A percentile compares a stretch with the other conserved stretches of the same genome.
These are phyloP conservation scores for Eurystomus glaucurus DNA, from an alignment of 2,797 vertebrate genomes.

Conservation along the genomic window DNA sequence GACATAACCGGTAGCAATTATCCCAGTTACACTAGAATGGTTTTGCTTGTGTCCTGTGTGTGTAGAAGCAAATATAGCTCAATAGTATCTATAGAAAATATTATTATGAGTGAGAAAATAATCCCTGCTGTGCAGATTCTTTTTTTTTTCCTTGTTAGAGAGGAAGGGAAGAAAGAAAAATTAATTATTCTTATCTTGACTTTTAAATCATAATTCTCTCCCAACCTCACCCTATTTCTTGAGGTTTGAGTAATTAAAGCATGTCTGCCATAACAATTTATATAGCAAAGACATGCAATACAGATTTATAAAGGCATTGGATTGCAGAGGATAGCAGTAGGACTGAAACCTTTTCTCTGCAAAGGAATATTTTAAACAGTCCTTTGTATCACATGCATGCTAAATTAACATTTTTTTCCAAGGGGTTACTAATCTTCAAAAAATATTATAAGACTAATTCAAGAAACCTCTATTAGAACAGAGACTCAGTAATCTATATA, in stretches of 20 bases:
- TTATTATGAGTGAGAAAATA: background rate
- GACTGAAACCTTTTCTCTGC: background rate
- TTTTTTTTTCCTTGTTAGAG: background rate
- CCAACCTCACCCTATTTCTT: background rate
- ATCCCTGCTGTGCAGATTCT: background rate
- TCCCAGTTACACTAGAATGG: background rate
- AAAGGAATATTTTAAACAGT: background rate
- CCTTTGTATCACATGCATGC: background rate
- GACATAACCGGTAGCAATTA: background rate
- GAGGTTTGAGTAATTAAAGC: background rate
- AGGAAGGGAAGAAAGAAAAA: background rate
- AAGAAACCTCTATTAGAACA: background rate
- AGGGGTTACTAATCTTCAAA: background rate
- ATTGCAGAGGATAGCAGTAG: background rate
- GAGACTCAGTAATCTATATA: background rate
- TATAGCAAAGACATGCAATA: background rate
- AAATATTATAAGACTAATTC: background rate
- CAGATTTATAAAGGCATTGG: background rate
- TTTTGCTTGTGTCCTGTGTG: background rate
- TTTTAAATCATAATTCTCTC: background rate
- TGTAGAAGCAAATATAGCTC: slow-evolving; percentile 19
- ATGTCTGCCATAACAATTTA: background rate
- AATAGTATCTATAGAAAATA: background rate
- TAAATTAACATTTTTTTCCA: background rate
- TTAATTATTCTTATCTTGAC: background rate